These are phyloP conservation scores for Leptopilina clavipes DNA, from an alignment of 1,140 invertebrate species.

Conservation along the genomic window DNA sequence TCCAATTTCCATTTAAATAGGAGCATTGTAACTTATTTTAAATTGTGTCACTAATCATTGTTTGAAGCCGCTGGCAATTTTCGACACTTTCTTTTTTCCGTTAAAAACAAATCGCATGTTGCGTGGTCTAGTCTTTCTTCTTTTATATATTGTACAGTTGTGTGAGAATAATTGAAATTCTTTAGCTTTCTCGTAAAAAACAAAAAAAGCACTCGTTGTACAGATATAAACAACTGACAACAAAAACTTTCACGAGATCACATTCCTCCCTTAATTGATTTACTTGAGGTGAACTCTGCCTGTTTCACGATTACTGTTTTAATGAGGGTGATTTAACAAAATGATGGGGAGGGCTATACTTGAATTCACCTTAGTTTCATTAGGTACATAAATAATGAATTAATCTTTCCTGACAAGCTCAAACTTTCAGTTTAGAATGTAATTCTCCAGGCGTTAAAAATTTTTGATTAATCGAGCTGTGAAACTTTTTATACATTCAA, in stretches of 20 bases:
- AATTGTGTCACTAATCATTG: slow-evolving; percentile 1
- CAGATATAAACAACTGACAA: slow-evolving; percentile 6
- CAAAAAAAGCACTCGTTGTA: neutral
- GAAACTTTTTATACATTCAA: neutral
- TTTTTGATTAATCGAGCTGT: neutral
- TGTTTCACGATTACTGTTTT: neutral
- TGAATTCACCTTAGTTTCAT: neutral
- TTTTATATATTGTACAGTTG: neutral
- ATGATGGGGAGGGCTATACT: slow-evolving; percentile 3
- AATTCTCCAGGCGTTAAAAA: neutral
- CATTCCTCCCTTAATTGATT: slow-evolving; percentile 40
- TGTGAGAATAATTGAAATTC: slow-evolving; percentile 31
- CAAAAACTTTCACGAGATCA: slow-evolving; percentile 14
- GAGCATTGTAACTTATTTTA: no score
- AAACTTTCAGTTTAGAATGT: neutral
- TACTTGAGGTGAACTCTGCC: slow-evolving; percentile 19
- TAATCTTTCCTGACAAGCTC: neutral
- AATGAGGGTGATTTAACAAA: slow-evolving; percentile 2
- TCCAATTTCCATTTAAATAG: no score
- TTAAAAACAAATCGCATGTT: neutral
- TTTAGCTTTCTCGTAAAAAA: neutral
- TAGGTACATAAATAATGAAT: slow-evolving; percentile 2
- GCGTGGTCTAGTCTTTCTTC: neutral
- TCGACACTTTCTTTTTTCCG: neutral
- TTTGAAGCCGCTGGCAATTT: neutral